Base-by-base conservation (phyloP, 1,140 invertebrate species). In the Ylistrum balloti region DNA sequence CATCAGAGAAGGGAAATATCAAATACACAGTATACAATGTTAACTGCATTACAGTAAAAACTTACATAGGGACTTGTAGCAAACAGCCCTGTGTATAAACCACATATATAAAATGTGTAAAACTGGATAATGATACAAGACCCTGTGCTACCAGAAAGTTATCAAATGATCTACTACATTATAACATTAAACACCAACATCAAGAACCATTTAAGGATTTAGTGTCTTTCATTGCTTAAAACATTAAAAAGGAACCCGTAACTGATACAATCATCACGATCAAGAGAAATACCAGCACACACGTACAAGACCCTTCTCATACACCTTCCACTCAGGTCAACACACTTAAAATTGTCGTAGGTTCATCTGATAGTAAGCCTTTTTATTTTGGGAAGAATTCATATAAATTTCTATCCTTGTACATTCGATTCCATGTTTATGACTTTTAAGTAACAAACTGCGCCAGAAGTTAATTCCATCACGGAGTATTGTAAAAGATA, bases 181-280 rank as follows among this genome's bases (percentile, higher is more conserved):
- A 45, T 17, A 45, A 15, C 41, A 45, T 45, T 1, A 45, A 45
- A 45, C 41, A 74, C 9, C 22, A 28, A 74, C n/a, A 74, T 45
- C 1, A 17, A 13, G 56, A 28, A 17, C 9, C 56, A 74, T 74
- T 3, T 3, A 74, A 5, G 28, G 9, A 28, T 17, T 7, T 74
- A 74, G 56, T 74, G 56, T 74, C 56, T 74, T 74, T 74, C 56
- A 1, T 74, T n/a, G 56, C 56, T 74, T 74, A 74, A 56, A 74
- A 74, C 56, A 74, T 45, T 9, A 45, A 45, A 45, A 28, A 74
- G 15, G 22, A 56, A 56, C 13, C 13, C 45, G 45, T 20, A 56
- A 56, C 45, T 38, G 17, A 45, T 45, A 45, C 17, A 45, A 9
- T 45, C 41, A 13, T 13, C 41, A 45, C 20, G 9, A 17, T 17